Base-by-base conservation (phyloP, 1,140 invertebrate genomes). In the Drosophila pectinifera region DNA sequence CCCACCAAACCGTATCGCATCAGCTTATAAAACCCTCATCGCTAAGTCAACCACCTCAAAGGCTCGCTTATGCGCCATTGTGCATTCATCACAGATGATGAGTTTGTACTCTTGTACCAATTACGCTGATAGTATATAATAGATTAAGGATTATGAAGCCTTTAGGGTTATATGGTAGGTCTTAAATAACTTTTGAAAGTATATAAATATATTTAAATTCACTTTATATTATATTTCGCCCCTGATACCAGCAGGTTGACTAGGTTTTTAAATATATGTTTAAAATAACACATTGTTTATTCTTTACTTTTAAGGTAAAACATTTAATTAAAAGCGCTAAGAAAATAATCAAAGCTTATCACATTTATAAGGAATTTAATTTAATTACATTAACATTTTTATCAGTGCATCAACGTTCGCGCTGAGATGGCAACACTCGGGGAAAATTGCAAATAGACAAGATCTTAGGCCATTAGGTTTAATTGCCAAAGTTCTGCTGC, bases 381-480 rank as follows among this genome's bases (percentile, higher is more conserved):
- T 20, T 20, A 20, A 31, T 34, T 14, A 2, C 18, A 34, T 20
- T 8, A 0, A 4, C 14, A 13, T 20, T 68, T 46, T 20, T 26
- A 10, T 22, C 28, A 36, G 64, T 68, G 64, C 64, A 53, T 7
- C n/a, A 18, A 64, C 64, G 31, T 45, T 7, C 26, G 49, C 43
- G 26, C 26, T 42, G 61, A 46, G 64, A 64, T 49, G 64, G 61
- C 28, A 72, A 57, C 51, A 76, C 73, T 75, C 39, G 54, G 61
- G 69, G 48, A 58, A 76, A 76, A 76, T 67, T 67, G 51, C 68
- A 45, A 53, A 67, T 76, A 67, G 73, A 76, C 43, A 75, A 67
- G 73, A 67, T 57, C 61, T 53, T 53, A 46, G 73, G 62, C 61
- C 73, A 88, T 88, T 88, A 89, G 84, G 67, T 73, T 84, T 77